Evolutionary conservation across 1,140 invertebrate species (phyloP).

Genomic region (Mizuhopecten yessoensis): DNA sequence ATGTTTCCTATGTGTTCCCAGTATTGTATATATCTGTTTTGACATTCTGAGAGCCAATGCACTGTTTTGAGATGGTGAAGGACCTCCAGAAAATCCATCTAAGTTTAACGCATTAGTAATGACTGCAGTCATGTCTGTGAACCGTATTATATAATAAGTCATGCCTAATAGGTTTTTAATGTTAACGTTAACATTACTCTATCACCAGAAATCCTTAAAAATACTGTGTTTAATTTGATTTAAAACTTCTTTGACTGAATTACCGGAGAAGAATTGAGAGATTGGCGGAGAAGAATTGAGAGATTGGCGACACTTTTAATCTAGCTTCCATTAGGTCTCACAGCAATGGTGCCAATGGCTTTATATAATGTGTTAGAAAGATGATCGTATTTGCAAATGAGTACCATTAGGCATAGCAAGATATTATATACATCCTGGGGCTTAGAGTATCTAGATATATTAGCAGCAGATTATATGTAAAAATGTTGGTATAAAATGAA

Average conservation of each 20-base stretch:
- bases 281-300: background rate
- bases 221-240: background rate
- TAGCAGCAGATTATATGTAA: too few species aligned
- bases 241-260: background rate
- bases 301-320: background rate
- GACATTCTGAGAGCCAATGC: too few species aligned
- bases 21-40: too few species aligned
- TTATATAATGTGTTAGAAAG: slow-evolving; percentile 7
- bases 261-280: background rate
- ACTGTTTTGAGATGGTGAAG: too few species aligned
- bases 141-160: background rate
- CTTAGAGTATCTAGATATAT: too few species aligned
- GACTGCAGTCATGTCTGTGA: too few species aligned
- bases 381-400: background rate
- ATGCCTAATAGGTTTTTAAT: background rate
- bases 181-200: too few species aligned
- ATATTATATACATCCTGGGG: too few species aligned
- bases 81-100: too few species aligned
- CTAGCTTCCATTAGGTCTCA: background rate
- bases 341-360: background rate
- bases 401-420: too few species aligned
- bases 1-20: too few species aligned
- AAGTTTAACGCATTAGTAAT: background rate
- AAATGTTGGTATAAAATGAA: too few species aligned
- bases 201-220: background rate